These are phyloP conservation scores for Oophaga sylvatica DNA, from an alignment of 2,797 vertebrate genomes.

Conservation along the genomic window DNA sequence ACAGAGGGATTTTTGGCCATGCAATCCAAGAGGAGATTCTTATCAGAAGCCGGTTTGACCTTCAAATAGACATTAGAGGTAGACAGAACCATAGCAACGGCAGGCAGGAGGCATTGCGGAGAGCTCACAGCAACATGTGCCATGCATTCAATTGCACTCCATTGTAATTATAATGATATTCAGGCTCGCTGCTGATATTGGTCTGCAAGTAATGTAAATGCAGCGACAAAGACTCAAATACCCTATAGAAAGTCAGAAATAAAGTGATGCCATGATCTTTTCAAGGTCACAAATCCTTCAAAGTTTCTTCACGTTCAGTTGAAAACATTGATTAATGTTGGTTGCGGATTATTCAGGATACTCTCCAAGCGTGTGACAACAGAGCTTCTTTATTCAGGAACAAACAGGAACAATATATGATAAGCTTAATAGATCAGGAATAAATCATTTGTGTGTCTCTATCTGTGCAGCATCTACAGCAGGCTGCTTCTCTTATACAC, in stretches of 20 bases:
- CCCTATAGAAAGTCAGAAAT: conserved; percentile 41
- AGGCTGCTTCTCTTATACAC: no score
- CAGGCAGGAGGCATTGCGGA: conserved; percentile 37
- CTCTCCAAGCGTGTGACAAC: no score
- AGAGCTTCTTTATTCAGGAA: no score
- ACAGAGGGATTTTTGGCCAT: conserved; percentile 45
- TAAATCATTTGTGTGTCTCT: no score
- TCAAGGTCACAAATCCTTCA: conserved; percentile 36
- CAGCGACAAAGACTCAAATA: conserved; percentile 25
- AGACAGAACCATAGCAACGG: conserved; percentile 59
- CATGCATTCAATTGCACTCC: conserved; percentile 58
- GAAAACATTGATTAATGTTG: not conserved
- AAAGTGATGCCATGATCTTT: conserved; percentile 1
- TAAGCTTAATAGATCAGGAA: no score
- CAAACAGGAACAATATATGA: no score
- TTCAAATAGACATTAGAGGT: conserved; percentile 61
- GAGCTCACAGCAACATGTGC: conserved; percentile 47
- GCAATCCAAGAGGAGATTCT: conserved; percentile 59
- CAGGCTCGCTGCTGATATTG: conserved; percentile 52
- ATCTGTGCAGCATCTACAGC: no score
- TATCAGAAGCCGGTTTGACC: conserved; percentile 57
- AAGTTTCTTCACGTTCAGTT: not conserved
- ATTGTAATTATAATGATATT: conserved; percentile 63
- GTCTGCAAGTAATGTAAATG: conserved; percentile 55
- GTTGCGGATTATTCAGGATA: no score